A percentile compares a stretch with the other conserved stretches of the same genome.
phyloP scores from a whole-genome alignment of 2,888 invertebrate genomes.

The Pollenia griseotomentosa region DNA sequence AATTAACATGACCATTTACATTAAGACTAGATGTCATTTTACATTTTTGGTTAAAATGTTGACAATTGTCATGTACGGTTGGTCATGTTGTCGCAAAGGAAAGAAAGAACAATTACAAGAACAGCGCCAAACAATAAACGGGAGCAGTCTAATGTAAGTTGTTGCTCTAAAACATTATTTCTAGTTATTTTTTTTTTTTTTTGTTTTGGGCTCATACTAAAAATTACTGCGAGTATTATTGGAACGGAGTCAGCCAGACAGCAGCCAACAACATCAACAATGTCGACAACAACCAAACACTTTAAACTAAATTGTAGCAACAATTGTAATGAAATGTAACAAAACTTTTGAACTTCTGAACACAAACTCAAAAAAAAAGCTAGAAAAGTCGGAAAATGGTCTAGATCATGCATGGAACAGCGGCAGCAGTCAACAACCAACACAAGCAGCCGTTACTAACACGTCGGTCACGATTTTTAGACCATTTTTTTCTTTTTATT shows the following conservation, averaged over 20 bases:
- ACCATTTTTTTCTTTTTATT: slow-evolving; percentile 44
- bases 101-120: slow-evolving; percentile 17
- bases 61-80: slow-evolving; percentile 65
- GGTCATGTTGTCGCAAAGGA: slow-evolving; percentile 34
- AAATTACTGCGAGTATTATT: slow-evolving; percentile 43
- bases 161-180: slow-evolving; percentile 13
- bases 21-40: slow-evolving; percentile 58
- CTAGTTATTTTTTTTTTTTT: slow-evolving; percentile 4
- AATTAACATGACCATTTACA: slow-evolving; percentile 54
- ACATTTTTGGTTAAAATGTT: slow-evolving; percentile 52
- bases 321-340: slow-evolving; percentile 70
- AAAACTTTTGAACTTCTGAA: slow-evolving; percentile 65
- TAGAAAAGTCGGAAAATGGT: neutral
- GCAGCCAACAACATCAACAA: slow-evolving; percentile 32
- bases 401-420: slow-evolving; percentile 32
- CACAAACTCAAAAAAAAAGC: slow-evolving; percentile 3
- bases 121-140: slow-evolving; percentile 48
- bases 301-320: slow-evolving; percentile 53
- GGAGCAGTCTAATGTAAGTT: slow-evolving; percentile 66
- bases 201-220: neutral
- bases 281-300: slow-evolving; percentile 44
- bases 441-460: slow-evolving; percentile 59
- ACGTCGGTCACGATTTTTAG: slow-evolving; percentile 73
- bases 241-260: slow-evolving; percentile 58
- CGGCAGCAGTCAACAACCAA: slow-evolving; percentile 31